A percentile compares a stretch with the other conserved stretches of the same genome.
Conservation (phyloP, 2,113 vertebrate species). For the Macroglossus sobrinus region DNA sequence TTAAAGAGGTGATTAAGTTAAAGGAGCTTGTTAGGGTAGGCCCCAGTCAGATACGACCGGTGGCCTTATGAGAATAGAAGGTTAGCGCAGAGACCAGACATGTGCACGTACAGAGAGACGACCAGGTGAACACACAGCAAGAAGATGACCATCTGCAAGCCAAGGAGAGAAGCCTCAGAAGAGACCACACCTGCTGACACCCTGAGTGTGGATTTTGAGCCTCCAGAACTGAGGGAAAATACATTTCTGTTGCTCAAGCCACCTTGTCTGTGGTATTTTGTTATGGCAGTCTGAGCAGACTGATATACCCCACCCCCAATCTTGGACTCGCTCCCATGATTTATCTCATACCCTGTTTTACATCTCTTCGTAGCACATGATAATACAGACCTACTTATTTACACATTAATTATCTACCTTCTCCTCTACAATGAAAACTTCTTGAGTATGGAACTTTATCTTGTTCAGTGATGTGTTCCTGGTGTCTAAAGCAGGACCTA, state of each 20-base stretch:
- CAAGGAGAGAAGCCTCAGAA: background rate
- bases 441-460: background rate
- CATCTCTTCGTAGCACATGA: background rate
- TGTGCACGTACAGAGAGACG: rapidly evolving
- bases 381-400: background rate
- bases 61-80: background rate
- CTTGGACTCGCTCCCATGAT: background rate
- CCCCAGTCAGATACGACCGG: background rate
- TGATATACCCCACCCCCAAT: background rate
- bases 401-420: background rate
- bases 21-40: background rate
- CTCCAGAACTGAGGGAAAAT: background rate
- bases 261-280: background rate
- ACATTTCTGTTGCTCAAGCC: background rate
- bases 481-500: background rate
- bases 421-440: background rate
- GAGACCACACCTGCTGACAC: background rate
- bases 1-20: background rate
- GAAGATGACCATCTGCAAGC: background rate
- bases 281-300: rapidly evolving
- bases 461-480: background rate
- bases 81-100: background rate
- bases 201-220: background rate
- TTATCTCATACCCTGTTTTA: background rate
- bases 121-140: background rate